Base-by-base conservation (phyloP, 2,113 vertebrate genomes). In the Platysteira castanea region DNA sequence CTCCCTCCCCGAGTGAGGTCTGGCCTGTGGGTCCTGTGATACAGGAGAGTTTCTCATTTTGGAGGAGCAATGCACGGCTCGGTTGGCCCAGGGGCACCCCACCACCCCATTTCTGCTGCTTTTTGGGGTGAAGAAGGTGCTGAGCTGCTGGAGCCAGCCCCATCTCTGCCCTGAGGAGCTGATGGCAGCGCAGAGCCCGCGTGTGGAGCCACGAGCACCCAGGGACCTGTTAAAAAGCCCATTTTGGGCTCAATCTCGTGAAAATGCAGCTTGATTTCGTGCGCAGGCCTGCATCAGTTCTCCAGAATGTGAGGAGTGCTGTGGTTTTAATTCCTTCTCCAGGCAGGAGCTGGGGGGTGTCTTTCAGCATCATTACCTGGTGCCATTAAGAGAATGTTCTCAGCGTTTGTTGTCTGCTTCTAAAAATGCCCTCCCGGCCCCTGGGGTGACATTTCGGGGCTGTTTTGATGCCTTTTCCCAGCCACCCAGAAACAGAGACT, bases 291-390 rank as follows among this genome's bases (percentile, higher is more conserved):
- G 81, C 84, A 59, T 6, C 85, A 46, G 54, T 33, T 76, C 22
- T 24, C 53, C 14, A 5, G 57, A 56, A n/a, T 10, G 74, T 6
- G 88, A 64, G 64, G 33, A 93, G 57, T 37, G 82, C 8, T 87
- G 70, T 88, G 85, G 27, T 31, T 94, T 91, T 93, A 91, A 92
- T 95, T 91, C 46, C 79, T 90, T 9, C 81, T 64, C 49, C 1
- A 61, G 88, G 88, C 84, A 92, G 92, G 70, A 85, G 87, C 90
- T 56, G 84, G 87, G 54, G 64, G 84, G 21, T 53, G 31, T 35
- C 78, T 95, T 95, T 92, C 94, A 92, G 92, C 96, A 69, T 93
- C 95, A 93, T 97, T 96, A 93, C 95, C 94, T 91, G 85, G 41
- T 46, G 53, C 67, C 82, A 76, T 96, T 91, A 94, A 79, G 90